phyloP scores from a whole-genome alignment of 2,113 vertebrate species.

The Entosphenus tridentatus region DNA sequence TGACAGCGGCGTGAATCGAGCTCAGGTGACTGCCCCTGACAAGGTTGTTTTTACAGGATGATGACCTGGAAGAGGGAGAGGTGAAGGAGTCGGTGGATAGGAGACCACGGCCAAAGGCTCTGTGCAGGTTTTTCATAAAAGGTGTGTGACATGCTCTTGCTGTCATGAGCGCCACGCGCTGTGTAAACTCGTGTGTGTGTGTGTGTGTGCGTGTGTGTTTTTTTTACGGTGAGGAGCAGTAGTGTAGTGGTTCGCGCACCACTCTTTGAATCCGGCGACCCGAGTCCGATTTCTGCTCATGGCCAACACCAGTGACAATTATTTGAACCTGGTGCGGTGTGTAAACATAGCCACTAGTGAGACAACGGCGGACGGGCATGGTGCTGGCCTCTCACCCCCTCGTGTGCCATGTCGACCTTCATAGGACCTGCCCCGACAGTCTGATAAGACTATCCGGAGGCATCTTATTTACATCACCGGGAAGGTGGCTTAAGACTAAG shows the following conservation, averaged over 20 bases:
- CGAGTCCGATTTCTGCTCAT: neutral
- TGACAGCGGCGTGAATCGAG: no score
- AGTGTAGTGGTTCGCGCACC: neutral
- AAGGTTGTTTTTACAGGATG: constrained; percentile 38
- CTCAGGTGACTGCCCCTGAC: no score
- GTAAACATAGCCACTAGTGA: no score
- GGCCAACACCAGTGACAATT: neutral
- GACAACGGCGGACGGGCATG: no score
- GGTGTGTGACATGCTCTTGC: constrained; percentile 21
- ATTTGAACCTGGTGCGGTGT: no score
- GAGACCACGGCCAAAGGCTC: constrained; percentile 70
- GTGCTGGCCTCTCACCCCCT: no score
- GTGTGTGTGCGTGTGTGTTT: neutral
- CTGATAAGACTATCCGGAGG: no score
- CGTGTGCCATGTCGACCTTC: no score
- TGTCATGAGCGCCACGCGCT: neutral
- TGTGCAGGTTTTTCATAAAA: constrained; percentile 97
- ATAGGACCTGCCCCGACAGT: no score
- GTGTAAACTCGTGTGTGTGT: neutral
- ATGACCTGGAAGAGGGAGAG: constrained; percentile 88
- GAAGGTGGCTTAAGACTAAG: no score
- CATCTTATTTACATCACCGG: no score
- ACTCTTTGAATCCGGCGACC: neutral
- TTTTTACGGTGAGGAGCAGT: neutral
- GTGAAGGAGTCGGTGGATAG: constrained; percentile 88